Evolutionary conservation across 2,888 invertebrate genomes (phyloP).

Genomic region (Ormyrus thymus): DNA sequence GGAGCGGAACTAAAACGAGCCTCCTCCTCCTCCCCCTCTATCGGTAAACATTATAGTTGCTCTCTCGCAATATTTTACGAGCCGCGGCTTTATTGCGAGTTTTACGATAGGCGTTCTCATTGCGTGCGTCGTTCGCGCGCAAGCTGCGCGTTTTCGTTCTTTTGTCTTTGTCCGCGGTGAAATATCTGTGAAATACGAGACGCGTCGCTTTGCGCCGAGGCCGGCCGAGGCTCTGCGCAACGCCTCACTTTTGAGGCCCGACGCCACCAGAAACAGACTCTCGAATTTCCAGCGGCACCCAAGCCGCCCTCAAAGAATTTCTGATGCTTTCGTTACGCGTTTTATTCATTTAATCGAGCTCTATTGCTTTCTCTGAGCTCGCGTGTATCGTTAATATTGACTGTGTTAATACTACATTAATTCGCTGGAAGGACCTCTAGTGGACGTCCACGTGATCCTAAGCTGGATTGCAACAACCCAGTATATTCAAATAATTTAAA

Average conservation of each 20-base stretch:
- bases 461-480: too few relatives aligned
- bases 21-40: conserved; percentile 17
- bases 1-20: background rate
- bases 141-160: background rate
- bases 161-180: conserved; percentile 46
- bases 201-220: conserved; percentile 22
- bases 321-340: too few relatives aligned
- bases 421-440: too few relatives aligned
- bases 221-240: conserved; percentile 4
- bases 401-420: too few relatives aligned
- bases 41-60: conserved; percentile 51
- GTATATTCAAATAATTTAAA: too few relatives aligned
- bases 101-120: conserved; percentile 41
- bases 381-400: too few relatives aligned
- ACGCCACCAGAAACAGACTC: conserved; percentile 17
- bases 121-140: background rate
- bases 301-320: too few relatives aligned
- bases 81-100: conserved; percentile 53
- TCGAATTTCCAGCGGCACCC: conserved; percentile 18
- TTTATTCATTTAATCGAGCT: too few relatives aligned
- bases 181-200: conserved; percentile 51
- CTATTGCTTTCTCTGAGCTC: too few relatives aligned
- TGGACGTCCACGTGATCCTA: too few relatives aligned
- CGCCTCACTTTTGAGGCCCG: conserved; percentile 41
- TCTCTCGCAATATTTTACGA: conserved; percentile 54